phyloP scores from a whole-genome alignment of 2,797 vertebrate species.

The Apodemus agrarius region DNA sequence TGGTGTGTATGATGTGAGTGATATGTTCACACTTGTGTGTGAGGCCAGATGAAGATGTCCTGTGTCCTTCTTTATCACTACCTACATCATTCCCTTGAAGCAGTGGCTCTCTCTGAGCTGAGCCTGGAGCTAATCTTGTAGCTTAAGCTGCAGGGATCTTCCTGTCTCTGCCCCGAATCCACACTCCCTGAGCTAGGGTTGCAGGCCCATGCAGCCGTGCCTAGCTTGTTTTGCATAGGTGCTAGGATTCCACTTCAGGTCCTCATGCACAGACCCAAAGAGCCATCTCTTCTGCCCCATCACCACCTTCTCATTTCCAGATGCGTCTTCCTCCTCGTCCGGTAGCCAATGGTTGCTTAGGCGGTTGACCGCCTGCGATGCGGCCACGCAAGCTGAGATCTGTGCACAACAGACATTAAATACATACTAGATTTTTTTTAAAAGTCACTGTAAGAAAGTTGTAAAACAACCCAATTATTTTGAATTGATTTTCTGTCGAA shows the following conservation, averaged over 20 bases:
- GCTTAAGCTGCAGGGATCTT: too few relatives aligned
- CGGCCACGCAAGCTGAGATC: neutral
- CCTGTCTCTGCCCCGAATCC: neutral
- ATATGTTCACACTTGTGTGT: neutral
- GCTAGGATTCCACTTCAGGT: neutral
- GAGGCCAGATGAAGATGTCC: neutral
- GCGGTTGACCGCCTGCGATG: neutral
- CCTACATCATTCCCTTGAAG: neutral
- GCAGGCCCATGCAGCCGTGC: neutral
- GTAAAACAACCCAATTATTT: neutral
- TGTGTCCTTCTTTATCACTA: neutral
- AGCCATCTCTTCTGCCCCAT: neutral
- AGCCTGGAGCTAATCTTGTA: neutral
- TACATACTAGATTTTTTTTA: neutral
- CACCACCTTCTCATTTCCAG: neutral
- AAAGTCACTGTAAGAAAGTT: conserved; percentile 6
- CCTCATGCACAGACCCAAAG: too few relatives aligned
- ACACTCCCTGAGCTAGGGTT: too few relatives aligned
- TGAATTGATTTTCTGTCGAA: conserved; percentile 16
- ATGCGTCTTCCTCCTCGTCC: neutral
- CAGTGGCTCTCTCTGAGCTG: neutral
- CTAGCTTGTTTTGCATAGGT: neutral
- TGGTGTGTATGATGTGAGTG: neutral
- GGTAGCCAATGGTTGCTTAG: neutral
- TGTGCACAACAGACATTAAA: neutral